Evolutionary conservation across 2,113 vertebrate species (phyloP).

Genomic region (Aptenodytes patagonicus): DNA sequence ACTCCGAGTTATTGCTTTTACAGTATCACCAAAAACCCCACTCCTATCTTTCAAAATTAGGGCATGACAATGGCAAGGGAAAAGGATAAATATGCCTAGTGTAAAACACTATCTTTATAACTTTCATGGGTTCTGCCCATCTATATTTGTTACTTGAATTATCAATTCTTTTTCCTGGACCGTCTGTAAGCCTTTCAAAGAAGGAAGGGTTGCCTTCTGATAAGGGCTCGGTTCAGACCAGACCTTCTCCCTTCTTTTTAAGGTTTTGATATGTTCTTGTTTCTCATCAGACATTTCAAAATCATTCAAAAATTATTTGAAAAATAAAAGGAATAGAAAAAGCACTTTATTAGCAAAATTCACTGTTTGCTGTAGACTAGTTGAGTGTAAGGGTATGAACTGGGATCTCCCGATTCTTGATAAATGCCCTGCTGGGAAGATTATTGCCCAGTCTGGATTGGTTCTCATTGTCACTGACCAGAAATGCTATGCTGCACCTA

Average conservation of each 20-base stretch:
- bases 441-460: neutral
- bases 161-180: neutral
- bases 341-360: neutral
- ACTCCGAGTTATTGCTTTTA: neutral
- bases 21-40: fast-evolving
- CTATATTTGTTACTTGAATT: neutral
- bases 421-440: neutral
- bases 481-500: neutral
- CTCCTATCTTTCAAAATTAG: neutral
- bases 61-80: neutral
- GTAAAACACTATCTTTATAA: neutral
- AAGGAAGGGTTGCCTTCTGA: neutral
- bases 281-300: neutral
- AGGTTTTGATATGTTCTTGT: neutral
- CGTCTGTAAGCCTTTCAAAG: neutral
- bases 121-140: neutral
- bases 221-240: neutral
- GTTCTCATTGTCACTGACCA: neutral
- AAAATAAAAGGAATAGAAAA: neutral
- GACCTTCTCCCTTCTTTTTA: neutral
- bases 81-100: neutral
- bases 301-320: fast-evolving
- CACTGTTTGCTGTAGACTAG: neutral
- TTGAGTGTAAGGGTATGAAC: neutral
- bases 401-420: neutral